phyloP scores from a whole-genome alignment of 2,888 invertebrate genomes.

The Drosophila mercatorum region DNA sequence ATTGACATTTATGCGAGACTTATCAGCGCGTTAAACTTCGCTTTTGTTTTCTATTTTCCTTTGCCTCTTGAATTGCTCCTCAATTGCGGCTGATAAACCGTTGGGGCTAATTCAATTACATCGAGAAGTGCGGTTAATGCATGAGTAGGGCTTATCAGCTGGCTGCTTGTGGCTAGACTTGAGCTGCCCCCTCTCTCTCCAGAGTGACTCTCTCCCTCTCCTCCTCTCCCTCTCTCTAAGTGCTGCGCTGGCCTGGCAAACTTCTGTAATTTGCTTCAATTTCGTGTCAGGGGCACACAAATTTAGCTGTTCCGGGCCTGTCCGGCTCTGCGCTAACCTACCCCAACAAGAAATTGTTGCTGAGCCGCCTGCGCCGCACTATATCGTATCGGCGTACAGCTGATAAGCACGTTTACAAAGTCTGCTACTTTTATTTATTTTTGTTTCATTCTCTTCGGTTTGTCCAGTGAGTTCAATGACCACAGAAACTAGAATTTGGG shows the following conservation, averaged over 20 bases:
- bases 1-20: slow-evolving; percentile 49
- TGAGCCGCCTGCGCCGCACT: background rate
- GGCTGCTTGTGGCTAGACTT: background rate
- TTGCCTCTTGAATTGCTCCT: slow-evolving; percentile 50
- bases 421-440: slow-evolving; percentile 5
- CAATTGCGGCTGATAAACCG: slow-evolving; percentile 65
- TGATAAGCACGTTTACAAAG: slow-evolving; percentile 58
- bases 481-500: slow-evolving; percentile 29
- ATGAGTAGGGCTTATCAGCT: slow-evolving; percentile 45
- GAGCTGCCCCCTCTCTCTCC: background rate
- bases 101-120: slow-evolving; percentile 62
- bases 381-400: slow-evolving; percentile 15
- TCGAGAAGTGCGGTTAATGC: slow-evolving; percentile 32
- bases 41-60: slow-evolving; percentile 24
- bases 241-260: slow-evolving; percentile 24
- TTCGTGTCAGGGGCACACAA: slow-evolving; percentile 46
- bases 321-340: slow-evolving; percentile 50
- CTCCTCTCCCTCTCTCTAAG: slow-evolving; percentile 8
- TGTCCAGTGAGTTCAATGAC: slow-evolving; percentile 61
- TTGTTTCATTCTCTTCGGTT: slow-evolving; percentile 2
- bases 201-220: background rate
- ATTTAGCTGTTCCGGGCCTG: slow-evolving; percentile 6
- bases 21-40: slow-evolving; percentile 41
- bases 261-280: slow-evolving; percentile 45
- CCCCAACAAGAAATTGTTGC: slow-evolving; percentile 55